Evolutionary conservation across 2,888 invertebrate species (phyloP).

Genomic region (Drosophila kokeensis): DNA sequence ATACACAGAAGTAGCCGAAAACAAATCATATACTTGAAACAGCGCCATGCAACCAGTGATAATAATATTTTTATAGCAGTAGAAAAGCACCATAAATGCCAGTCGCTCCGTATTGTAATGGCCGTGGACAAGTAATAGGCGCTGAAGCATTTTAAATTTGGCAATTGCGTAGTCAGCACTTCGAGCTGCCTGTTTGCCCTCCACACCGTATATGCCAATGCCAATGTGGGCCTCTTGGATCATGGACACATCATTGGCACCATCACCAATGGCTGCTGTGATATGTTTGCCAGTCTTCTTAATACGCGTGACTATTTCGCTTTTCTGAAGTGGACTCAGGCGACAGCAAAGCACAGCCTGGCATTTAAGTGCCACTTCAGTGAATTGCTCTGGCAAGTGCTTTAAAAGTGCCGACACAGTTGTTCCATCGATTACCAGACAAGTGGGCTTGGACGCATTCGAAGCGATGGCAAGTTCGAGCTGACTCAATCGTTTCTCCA

Average conservation of each 20-base stretch:
- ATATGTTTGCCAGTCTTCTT: slow-evolving; percentile 87
- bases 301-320: slow-evolving; percentile 93
- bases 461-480: slow-evolving; percentile 86
- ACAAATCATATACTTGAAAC: slow-evolving; percentile 86
- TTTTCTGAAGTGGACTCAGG: slow-evolving; percentile 95
- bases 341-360: slow-evolving; percentile 95
- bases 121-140: slow-evolving; percentile 91
- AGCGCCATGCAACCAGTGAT: slow-evolving; percentile 88
- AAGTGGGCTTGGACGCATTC: slow-evolving; percentile 83
- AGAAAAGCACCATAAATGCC: slow-evolving; percentile 91
- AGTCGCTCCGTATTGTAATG: slow-evolving; percentile 92
- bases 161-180: slow-evolving; percentile 94
- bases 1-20: slow-evolving; percentile 88
- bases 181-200: slow-evolving; percentile 89
- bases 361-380: slow-evolving; percentile 89
- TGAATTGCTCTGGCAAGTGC: slow-evolving; percentile 88
- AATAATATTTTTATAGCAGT: slow-evolving; percentile 93
- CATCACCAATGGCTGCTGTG: slow-evolving; percentile 97
- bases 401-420: slow-evolving; percentile 89
- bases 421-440: slow-evolving; percentile 91
- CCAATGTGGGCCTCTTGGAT: slow-evolving; percentile 98
- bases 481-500: slow-evolving; percentile 88
- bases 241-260: slow-evolving; percentile 99
- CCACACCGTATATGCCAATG: slow-evolving; percentile 90
- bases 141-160: slow-evolving; percentile 91